phyloP scores from a whole-genome alignment of 2,888 invertebrate species.

The Elmis aenea region DNA sequence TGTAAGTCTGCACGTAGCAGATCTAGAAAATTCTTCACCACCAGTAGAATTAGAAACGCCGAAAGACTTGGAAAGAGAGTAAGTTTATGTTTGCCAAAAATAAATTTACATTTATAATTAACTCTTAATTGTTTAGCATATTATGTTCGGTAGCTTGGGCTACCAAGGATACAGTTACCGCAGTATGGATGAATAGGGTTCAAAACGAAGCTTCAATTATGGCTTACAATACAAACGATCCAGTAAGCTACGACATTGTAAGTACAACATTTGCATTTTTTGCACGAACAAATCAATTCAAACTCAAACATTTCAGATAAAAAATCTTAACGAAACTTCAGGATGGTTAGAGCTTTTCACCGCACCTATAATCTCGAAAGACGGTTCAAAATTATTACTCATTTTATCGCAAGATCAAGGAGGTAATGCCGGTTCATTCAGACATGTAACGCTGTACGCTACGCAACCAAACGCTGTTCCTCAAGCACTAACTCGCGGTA shows the following conservation, averaged over 20 bases:
- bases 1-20: constrained; percentile 57
- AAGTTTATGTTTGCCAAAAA: too few relatives aligned
- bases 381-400: constrained; percentile 66
- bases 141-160: constrained; percentile 65
- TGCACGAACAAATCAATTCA: neutral
- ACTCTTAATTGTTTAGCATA: constrained; percentile 25
- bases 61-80: constrained; percentile 38
- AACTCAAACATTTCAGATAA: constrained; percentile 52
- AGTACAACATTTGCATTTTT: constrained; percentile 8
- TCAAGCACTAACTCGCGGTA: constrained; percentile 55
- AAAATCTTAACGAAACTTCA: constrained; percentile 43
- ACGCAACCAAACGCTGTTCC: constrained; percentile 42
- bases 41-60: constrained; percentile 32
- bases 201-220: constrained; percentile 64
- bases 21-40: constrained; percentile 40
- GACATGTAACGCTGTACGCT: constrained; percentile 59
- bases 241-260: constrained; percentile 20
- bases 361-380: constrained; percentile 62
- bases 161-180: constrained; percentile 60
- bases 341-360: constrained; percentile 81
- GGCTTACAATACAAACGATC: constrained; percentile 30
- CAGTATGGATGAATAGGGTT: constrained; percentile 85
- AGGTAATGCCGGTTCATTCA: constrained; percentile 53
- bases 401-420: constrained; percentile 66
- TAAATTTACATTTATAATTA: too few relatives aligned